Conservation (phyloP, 1,140 invertebrate species). For the Aphis craccivora region DNA sequence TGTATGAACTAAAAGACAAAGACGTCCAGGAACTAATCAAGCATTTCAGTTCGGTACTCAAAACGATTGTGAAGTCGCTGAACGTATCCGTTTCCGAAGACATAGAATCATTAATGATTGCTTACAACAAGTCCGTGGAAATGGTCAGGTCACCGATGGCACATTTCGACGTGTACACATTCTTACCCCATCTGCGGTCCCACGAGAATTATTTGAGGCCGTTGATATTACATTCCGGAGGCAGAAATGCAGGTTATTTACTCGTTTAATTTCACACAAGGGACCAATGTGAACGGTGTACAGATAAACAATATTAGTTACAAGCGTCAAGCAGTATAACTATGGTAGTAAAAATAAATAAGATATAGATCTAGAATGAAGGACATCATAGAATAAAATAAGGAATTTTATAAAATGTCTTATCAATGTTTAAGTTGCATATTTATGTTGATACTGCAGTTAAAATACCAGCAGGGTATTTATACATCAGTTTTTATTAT, state of each 20-base stretch:
- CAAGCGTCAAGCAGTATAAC: neutral
- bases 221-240: constrained; percentile 41
- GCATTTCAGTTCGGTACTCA: neutral
- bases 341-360: neutral
- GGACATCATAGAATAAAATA: neutral
- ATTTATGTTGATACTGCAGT: neutral
- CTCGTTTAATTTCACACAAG: neutral
- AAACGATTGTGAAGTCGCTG: neutral
- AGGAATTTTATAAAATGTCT: neutral
- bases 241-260: constrained; percentile 46
- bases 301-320: neutral
- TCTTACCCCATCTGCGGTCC: constrained; percentile 25
- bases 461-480: too few relatives aligned
- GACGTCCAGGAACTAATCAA: neutral
- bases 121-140: constrained; percentile 37
- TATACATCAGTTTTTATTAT: too few relatives aligned
- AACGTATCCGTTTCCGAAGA: neutral
- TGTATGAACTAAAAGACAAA: constrained; percentile 21
- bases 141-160: constrained; percentile 20
- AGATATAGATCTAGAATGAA: neutral
- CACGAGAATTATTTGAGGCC: neutral
- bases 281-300: neutral
- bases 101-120: neutral
- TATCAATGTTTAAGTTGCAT: neutral
- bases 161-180: constrained; percentile 30